Conservation (phyloP, 2,113 vertebrate species). For the Neogale vison region DNA sequence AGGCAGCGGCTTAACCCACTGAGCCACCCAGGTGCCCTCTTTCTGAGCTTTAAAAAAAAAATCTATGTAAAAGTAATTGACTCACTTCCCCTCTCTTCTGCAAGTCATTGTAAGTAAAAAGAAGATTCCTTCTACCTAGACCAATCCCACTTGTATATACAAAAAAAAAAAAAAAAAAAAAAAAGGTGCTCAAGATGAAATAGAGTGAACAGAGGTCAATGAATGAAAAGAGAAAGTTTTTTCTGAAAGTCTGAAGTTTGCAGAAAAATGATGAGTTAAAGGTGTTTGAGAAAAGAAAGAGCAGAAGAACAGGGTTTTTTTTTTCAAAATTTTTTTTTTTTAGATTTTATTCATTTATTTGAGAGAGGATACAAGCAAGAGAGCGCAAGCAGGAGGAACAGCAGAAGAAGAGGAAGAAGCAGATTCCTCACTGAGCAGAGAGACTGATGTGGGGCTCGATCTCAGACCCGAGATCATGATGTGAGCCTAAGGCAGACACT, state of each 20-base stretch:
- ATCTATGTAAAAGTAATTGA: neutral
- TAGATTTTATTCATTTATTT: neutral
- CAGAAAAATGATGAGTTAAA: neutral
- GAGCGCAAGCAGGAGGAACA: no score
- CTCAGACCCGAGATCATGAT: no score
- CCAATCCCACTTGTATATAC: neutral
- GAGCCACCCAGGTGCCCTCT: neutral
- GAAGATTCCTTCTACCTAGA: neutral
- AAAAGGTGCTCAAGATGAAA: neutral
- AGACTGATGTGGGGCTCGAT: no score
- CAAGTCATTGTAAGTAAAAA: neutral
- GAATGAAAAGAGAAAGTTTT: neutral
- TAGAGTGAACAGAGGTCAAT: neutral
- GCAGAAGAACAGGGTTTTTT: neutral
- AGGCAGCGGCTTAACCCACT: no score
- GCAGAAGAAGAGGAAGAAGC: no score
- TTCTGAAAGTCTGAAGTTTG: neutral
- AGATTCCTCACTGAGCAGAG: no score
- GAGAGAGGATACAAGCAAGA: no score
- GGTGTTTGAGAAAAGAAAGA: slow-evolving; percentile 1
- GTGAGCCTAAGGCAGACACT: no score
- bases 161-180: neutral
- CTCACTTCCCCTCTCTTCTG: neutral
- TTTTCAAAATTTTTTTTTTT: neutral
- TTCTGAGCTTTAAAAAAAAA: neutral